Evolutionary conservation across 2,797 vertebrate genomes (phyloP), one percentile per base, ranked within the genome.

Genomic region (Linurgus olivaceus): DNA sequence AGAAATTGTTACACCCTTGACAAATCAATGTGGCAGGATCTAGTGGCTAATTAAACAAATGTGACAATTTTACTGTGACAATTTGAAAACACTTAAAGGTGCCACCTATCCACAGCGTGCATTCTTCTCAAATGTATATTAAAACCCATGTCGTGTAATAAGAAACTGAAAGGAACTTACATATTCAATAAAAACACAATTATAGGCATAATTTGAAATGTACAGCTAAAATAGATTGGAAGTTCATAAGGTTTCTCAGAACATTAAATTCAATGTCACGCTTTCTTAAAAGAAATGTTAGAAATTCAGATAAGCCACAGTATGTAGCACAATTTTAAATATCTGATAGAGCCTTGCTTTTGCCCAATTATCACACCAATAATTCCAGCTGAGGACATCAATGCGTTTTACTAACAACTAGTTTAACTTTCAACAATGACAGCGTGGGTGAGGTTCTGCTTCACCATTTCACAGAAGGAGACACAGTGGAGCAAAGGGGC

Each of bases 21-120:
- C 89, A 97, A 97, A 96, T 81, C 82, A 93, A 35, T 19, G n/a
- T 96, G 90, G 88, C 81, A 96, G 86, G 78, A 92, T 76, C 94
- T 96, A 89, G 51, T 38, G 74, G 77, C 84, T 97, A 97, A 97
- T 96, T 97, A 97, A 97, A 96, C 58, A 96, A 96, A 96, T 88
- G 81, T 84, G 96, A 96, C 82, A 94, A 88, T 95, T 96, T 88
- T 84, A 76, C 86, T 58, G 45, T 84, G 87, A 94, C 71, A 93
- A 88, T 95, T 89, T 87, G 63, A 96, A 96, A 97, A 96, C 1
- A 45, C 75, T 93, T 54, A 40, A n/a, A 96, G 94, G 38, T 81
- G 31, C 72, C 72, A 96, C 90, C 84, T 55, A 90, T 93, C 65
- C 63, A 80, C 71, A 50, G 33, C 37, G 48, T 72, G 61, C 35